Conservation (phyloP, 2,113 vertebrate genomes). For the Muntiacus reevesi region DNA sequence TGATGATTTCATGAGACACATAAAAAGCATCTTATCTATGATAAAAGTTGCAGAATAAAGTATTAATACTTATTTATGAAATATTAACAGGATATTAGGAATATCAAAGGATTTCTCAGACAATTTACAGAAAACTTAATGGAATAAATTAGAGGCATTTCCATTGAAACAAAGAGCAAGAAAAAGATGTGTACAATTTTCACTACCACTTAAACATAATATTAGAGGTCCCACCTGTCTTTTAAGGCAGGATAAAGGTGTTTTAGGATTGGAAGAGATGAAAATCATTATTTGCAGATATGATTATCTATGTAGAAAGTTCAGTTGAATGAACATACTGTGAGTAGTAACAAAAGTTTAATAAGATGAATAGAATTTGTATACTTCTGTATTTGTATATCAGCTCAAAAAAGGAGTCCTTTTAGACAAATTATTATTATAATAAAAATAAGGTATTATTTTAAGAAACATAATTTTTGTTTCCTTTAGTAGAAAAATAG, state of each 20-base stretch:
- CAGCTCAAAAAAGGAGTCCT: neutral
- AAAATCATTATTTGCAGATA: neutral
- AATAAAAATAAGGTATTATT: constrained; percentile 3
- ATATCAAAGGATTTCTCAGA: neutral
- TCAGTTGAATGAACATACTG: neutral
- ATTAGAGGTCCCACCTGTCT: neutral
- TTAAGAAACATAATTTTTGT: neutral
- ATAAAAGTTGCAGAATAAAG: neutral
- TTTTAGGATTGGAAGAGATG: neutral
- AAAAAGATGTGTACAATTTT: neutral
- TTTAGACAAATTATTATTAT: neutral
- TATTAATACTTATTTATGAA: neutral
- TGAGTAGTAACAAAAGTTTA: neutral
- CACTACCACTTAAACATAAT: neutral
- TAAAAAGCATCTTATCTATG: neutral
- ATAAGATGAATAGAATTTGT: neutral
- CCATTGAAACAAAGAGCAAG: neutral
- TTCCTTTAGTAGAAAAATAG: neutral
- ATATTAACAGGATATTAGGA: neutral
- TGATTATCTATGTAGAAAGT: neutral
- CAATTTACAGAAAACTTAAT: neutral
- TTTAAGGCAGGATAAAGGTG: neutral
- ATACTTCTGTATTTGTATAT: neutral
- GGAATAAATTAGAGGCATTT: neutral
- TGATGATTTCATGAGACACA: neutral